Conservation (phyloP, 2,797 vertebrate species). For the Cirrhinus molitorella region DNA sequence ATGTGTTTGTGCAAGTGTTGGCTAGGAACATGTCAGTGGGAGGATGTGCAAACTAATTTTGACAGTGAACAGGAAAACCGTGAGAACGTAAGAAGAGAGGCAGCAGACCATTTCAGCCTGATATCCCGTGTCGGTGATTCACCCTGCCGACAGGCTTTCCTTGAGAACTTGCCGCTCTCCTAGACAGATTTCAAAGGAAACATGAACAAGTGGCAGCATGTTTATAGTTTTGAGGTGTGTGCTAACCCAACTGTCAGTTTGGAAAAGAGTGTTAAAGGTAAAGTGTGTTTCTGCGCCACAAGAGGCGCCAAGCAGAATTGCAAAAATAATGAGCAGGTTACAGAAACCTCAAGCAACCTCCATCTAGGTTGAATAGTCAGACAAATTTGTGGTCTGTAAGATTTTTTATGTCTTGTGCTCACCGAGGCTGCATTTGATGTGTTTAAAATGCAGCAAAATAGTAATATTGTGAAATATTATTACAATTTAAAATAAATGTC, state of each 20-base stretch:
- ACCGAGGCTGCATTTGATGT: neutral
- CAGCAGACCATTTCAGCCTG: slow-evolving; percentile 29
- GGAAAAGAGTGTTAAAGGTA: neutral
- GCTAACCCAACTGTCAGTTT: slow-evolving; percentile 35
- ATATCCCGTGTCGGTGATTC: slow-evolving; percentile 44
- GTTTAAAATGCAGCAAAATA: neutral
- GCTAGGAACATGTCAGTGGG: slow-evolving; percentile 10
- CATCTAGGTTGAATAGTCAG: neutral
- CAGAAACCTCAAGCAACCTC: neutral
- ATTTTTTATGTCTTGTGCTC: neutral
- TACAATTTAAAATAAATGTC: no score
- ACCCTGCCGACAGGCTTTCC: slow-evolving; percentile 49
- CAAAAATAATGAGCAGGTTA: slow-evolving; percentile 13
- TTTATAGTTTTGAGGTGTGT: slow-evolving; percentile 34
- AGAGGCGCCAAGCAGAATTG: neutral
- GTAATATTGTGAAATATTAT: neutral
- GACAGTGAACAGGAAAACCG: slow-evolving; percentile 10
- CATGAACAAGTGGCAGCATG: slow-evolving; percentile 50
- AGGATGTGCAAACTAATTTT: slow-evolving; percentile 9
- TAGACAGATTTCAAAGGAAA: slow-evolving; percentile 33
- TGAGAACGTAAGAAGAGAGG: slow-evolving; percentile 48
- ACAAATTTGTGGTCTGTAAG: neutral
- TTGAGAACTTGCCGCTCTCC: slow-evolving; percentile 43
- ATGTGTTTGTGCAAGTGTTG: neutral
- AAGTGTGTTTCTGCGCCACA: slow-evolving; percentile 4